phyloP scores from a whole-genome alignment of 2,888 invertebrate genomes.

The Apodemia hepburni region DNA sequence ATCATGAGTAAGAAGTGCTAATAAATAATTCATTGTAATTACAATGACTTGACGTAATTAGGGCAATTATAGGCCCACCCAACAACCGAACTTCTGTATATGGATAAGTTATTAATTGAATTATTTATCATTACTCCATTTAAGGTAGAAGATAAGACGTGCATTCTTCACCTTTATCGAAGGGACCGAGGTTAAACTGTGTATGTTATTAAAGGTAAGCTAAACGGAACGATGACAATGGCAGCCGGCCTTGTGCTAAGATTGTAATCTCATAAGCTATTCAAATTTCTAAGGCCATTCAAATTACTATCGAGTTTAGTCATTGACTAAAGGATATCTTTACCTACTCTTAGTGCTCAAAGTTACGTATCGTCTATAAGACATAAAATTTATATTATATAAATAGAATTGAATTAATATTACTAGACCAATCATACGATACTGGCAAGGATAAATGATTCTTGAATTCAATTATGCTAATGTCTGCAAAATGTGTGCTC shows the following conservation, averaged over 20 bases:
- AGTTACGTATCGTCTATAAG: no score
- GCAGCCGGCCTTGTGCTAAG: constrained; percentile 43
- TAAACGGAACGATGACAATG: constrained; percentile 50
- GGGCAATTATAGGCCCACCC: constrained; percentile 74
- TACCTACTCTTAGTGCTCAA: neutral
- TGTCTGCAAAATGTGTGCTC: no score
- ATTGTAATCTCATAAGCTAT: constrained; percentile 37
- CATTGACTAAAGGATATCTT: neutral
- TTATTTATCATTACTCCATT: constrained; percentile 63
- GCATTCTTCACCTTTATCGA: constrained; percentile 57
- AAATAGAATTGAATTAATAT: no score
- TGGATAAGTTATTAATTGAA: constrained; percentile 45
- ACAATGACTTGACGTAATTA: constrained; percentile 72
- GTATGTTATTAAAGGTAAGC: constrained; percentile 55
- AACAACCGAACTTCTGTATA: constrained; percentile 39
- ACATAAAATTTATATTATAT: no score
- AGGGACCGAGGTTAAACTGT: constrained; percentile 48
- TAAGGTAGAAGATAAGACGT: constrained; percentile 43
- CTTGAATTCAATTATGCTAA: no score
- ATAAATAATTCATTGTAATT: constrained; percentile 75
- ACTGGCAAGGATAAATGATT: no score
- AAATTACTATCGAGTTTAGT: constrained; percentile 6
- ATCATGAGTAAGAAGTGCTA: constrained; percentile 28
- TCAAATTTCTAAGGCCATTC: constrained; percentile 13
- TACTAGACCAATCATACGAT: no score